Evolutionary conservation across 2,888 invertebrate genomes (phyloP).

Genomic region (Pyrocoelia pectoralis): DNA sequence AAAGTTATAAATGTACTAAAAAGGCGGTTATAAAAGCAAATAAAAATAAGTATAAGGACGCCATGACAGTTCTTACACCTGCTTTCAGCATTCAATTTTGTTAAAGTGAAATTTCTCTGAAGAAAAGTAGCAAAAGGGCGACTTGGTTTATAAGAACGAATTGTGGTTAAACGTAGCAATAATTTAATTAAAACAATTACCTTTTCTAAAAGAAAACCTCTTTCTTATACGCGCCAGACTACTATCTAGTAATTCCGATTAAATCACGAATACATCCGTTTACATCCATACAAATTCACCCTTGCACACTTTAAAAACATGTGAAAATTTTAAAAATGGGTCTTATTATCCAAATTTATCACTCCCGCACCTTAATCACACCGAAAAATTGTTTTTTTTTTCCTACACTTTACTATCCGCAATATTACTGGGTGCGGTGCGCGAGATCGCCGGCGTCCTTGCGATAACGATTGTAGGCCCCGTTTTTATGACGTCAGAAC

Average conservation of each 20-base stretch:
- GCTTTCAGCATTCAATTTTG: constrained; percentile 31
- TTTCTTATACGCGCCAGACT: constrained; percentile 47
- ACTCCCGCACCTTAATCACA: constrained; percentile 49
- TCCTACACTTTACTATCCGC: constrained; percentile 40
- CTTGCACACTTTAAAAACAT: constrained; percentile 55
- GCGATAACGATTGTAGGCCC: constrained; percentile 52
- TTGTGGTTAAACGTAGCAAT: neutral
- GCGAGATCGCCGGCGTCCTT: constrained; percentile 55
- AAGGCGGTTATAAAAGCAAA: constrained; percentile 32
- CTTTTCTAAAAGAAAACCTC: constrained; percentile 49
- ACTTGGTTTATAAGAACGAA: too few species aligned
- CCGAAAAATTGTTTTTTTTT: constrained; percentile 43
- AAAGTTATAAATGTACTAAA: neutral
- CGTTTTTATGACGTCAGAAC: constrained; percentile 41
- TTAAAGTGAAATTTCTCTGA: neutral
- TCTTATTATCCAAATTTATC: constrained; percentile 49
- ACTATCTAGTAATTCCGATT: constrained; percentile 54
- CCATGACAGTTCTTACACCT: constrained; percentile 54
- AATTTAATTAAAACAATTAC: constrained; percentile 40
- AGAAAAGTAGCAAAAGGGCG: neutral
- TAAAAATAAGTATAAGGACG: constrained; percentile 55
- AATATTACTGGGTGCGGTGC: constrained; percentile 51
- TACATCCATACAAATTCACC: constrained; percentile 57
- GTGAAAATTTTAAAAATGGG: constrained; percentile 49
- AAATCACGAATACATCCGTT: constrained; percentile 58